A percentile compares a stretch with the other conserved stretches of the same genome.
Evolutionary conservation across 2,888 invertebrate genomes (phyloP).

Genomic region (Drosophila formosana): DNA sequence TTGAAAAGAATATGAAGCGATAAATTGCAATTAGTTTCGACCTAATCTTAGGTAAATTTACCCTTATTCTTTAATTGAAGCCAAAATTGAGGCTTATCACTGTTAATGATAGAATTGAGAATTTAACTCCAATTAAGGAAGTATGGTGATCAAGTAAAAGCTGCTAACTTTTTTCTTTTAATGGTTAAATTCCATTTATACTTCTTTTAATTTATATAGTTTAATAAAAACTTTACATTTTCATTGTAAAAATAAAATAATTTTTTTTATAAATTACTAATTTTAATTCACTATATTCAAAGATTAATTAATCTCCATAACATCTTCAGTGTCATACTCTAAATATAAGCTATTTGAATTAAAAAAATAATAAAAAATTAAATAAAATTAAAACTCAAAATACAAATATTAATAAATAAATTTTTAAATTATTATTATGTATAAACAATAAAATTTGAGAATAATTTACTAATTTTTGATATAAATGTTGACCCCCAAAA

Average conservation of each 20-base stretch:
- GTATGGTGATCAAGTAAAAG: constrained; percentile 86
- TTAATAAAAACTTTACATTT: constrained; percentile 87
- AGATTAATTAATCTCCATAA: constrained; percentile 70
- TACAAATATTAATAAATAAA: constrained; percentile 86
- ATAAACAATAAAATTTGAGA: constrained; percentile 77
- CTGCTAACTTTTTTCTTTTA: constrained; percentile 88
- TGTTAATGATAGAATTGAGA: constrained; percentile 74
- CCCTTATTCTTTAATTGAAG: constrained; percentile 86
- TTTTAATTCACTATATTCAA: not conserved
- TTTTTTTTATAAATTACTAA: constrained; percentile 2
- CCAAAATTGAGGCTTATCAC: constrained; percentile 87
- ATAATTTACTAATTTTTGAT: constrained; percentile 84
- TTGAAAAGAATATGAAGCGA: constrained; percentile 84
- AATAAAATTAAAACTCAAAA: constrained; percentile 82
- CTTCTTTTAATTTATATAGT: constrained; percentile 68
- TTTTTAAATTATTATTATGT: constrained; percentile 86
- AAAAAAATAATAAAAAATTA: constrained; percentile 60
- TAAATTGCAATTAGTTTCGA: constrained; percentile 86
- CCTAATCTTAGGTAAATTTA: constrained; percentile 84
- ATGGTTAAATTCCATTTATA: constrained; percentile 74
- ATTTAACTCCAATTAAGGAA: constrained; percentile 87
- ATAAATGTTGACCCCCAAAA: constrained; percentile 85
- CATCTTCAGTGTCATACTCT: constrained; percentile 79
- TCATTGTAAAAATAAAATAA: constrained; percentile 87
- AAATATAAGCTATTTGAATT: constrained; percentile 84